Evolutionary conservation across 2,113 vertebrate genomes (phyloP).

Genomic region (Trachemys scripta): DNA sequence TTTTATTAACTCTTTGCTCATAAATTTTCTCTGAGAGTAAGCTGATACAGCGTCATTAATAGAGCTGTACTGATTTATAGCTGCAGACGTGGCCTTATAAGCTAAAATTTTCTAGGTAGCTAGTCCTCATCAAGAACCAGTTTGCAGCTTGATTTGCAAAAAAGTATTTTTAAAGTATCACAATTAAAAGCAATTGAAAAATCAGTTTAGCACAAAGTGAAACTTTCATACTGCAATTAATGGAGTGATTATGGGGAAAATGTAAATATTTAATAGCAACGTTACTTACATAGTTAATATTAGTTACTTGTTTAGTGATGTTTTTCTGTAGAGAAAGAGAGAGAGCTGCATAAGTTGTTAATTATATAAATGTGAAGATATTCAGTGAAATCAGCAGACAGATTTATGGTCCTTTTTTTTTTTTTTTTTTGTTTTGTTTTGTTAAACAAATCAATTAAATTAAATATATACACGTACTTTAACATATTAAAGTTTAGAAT

Average conservation of each 20-base stretch:
- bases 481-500: slow-evolving; percentile 61
- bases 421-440: slow-evolving; percentile 56
- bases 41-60: background rate
- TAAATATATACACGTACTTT: slow-evolving; percentile 62
- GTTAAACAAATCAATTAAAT: slow-evolving; percentile 71
- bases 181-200: slow-evolving; percentile 28
- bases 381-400: slow-evolving; percentile 59
- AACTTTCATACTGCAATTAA: slow-evolving; percentile 42
- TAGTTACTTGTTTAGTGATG: background rate
- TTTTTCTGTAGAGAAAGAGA: slow-evolving; percentile 33
- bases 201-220: slow-evolving; percentile 23
- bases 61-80: background rate
- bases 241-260: slow-evolving; percentile 51
- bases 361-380: slow-evolving; percentile 42
- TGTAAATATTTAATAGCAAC: slow-evolving; percentile 68
- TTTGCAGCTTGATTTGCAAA: slow-evolving; percentile 20
- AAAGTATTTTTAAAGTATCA: slow-evolving; percentile 40
- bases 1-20: background rate
- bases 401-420: slow-evolving; percentile 63
- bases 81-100: background rate
- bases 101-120: background rate
- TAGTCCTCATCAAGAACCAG: background rate
- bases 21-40: background rate
- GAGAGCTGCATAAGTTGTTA: slow-evolving; percentile 24
- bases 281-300: slow-evolving; percentile 54